Evolutionary conservation across 2,888 invertebrate species (phyloP).

Genomic region (Drosophila lacicola): DNA sequence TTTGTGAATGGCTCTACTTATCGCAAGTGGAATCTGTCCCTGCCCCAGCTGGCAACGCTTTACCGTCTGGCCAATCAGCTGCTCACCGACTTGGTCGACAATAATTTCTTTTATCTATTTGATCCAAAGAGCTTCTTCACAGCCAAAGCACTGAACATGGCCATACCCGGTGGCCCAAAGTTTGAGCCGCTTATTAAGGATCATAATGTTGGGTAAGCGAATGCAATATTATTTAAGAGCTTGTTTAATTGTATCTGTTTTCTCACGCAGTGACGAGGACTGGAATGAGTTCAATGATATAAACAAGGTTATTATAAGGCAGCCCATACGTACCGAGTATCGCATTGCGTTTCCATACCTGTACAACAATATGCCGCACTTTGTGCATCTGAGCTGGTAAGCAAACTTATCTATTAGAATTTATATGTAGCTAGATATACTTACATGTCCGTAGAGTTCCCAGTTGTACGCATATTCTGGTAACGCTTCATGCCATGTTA

Average conservation of each 20-base stretch:
- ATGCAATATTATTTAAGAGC: fast-evolving
- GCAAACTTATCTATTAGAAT: conserved; percentile 77
- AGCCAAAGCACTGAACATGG: conserved; percentile 99
- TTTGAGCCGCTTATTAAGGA: conserved; percentile 99
- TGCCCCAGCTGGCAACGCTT: conserved; percentile 99
- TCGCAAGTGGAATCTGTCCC: conserved; percentile 96
- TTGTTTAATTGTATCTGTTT: not conserved
- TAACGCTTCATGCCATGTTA: conserved; percentile 68
- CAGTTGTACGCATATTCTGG: conserved; percentile 23
- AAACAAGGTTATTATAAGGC: conserved; percentile 99
- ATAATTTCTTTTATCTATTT: conserved; percentile 99
- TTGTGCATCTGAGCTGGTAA: conserved; percentile 99
- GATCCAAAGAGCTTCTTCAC: conserved; percentile 99
- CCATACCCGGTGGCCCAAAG: conserved; percentile 99
- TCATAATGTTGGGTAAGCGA: conserved; percentile 93
- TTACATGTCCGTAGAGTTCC: conserved; percentile 59
- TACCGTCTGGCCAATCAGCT: conserved; percentile 99
- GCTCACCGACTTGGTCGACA: conserved; percentile 98
- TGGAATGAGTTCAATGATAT: conserved; percentile 99
- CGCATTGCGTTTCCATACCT: conserved; percentile 99
- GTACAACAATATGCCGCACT: conserved; percentile 99
- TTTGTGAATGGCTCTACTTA: conserved; percentile 98
- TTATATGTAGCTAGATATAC: not conserved
- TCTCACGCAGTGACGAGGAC: conserved; percentile 94
- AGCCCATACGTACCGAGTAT: conserved; percentile 99